Conservation (phyloP, 92 coral and sea anemone genomes). For the Zoanthus gigantus region DNA sequence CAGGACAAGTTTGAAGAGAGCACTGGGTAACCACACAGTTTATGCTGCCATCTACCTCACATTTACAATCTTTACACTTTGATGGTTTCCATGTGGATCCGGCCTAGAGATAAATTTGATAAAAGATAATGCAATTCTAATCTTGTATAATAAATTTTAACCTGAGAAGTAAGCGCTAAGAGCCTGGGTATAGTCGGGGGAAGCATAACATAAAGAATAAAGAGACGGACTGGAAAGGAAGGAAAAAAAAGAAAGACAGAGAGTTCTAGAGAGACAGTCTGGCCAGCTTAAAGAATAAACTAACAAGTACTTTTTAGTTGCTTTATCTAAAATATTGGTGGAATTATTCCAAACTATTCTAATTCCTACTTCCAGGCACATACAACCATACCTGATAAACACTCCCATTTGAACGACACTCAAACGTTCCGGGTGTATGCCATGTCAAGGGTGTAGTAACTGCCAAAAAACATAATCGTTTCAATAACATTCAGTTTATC, state of each 20-base stretch:
- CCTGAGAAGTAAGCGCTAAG: too few relatives aligned
- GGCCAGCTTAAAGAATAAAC: too few relatives aligned
- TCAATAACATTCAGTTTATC: not conserved
- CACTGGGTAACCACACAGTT: conserved; percentile 27
- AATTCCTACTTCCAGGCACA: too few relatives aligned
- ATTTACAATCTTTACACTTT: conserved; percentile 38
- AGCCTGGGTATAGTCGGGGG: too few relatives aligned
- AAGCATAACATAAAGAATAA: too few relatives aligned
- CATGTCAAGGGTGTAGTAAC: conserved; percentile 7
- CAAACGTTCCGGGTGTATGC: not conserved
- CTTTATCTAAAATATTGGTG: too few relatives aligned
- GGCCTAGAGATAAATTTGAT: not conserved
- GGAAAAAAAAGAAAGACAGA: too few relatives aligned
- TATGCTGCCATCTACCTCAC: conserved; percentile 32
- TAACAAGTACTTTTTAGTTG: too few relatives aligned
- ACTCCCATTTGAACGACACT: conserved; percentile 32
- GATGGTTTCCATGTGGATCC: conserved; percentile 39
- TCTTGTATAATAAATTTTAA: too few relatives aligned
- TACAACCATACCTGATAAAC: conserved; percentile 20
- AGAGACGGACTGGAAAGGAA: too few relatives aligned
- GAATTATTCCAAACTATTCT: too few relatives aligned
- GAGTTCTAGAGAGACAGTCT: too few relatives aligned
- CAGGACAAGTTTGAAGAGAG: conserved; percentile 20
- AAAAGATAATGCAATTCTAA: not conserved
- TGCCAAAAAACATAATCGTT: not conserved